Conservation (phyloP, 2,888 invertebrate species). For the Tachina lurida region DNA sequence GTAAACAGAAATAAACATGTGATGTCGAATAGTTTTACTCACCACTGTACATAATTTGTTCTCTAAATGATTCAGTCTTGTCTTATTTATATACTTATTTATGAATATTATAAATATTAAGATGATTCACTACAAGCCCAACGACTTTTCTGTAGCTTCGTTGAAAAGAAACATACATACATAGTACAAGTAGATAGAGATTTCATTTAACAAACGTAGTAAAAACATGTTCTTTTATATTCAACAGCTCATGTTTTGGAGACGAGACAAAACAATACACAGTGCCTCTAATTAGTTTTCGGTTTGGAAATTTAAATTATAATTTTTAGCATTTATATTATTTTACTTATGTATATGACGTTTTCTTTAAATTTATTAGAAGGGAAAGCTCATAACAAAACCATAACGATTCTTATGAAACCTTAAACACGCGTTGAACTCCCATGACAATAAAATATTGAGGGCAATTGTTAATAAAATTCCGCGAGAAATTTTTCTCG, state of each 20-base stretch:
- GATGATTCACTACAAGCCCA: constrained; percentile 5
- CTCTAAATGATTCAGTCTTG: constrained; percentile 22
- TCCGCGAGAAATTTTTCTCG: no score
- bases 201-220: neutral
- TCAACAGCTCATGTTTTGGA: constrained; percentile 4
- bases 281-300: neutral
- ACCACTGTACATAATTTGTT: neutral
- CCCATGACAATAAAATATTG: no score
- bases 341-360: no score
- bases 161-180: neutral
- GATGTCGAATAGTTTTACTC: no score
- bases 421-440: no score
- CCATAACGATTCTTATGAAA: no score
- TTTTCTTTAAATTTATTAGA: no score
- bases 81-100: neutral
- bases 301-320: neutral
- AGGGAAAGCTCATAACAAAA: no score
- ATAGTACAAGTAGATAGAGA: neutral
- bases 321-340: no score
- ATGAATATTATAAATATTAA: neutral
- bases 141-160: neutral
- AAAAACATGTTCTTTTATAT: constrained; percentile 4
- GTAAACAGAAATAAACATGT: no score
- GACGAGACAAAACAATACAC: neutral
- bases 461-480: no score